Conservation (phyloP, 2,888 invertebrate genomes). For the Lasiommata megera region DNA sequence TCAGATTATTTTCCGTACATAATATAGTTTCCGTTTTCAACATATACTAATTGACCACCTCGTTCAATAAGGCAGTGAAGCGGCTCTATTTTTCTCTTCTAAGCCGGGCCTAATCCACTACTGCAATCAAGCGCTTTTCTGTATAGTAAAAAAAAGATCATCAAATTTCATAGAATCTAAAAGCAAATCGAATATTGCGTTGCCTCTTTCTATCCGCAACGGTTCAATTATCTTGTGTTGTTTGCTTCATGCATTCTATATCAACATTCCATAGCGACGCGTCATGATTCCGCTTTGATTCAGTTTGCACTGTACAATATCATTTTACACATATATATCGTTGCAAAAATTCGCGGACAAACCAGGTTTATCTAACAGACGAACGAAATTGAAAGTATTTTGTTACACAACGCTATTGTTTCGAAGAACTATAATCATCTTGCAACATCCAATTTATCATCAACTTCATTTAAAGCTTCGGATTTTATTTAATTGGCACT, state of each 20-base stretch:
- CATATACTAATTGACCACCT: too few relatives aligned
- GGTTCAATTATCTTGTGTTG: constrained; percentile 41
- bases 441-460: constrained; percentile 4
- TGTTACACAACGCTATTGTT: constrained; percentile 68
- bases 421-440: constrained; percentile 22
- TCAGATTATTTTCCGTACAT: too few relatives aligned
- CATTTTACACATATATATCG: neutral
- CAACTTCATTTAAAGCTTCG: neutral
- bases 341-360: constrained; percentile 4
- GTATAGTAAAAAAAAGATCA: neutral
- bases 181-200: constrained; percentile 32
- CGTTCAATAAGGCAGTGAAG: too few relatives aligned
- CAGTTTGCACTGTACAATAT: constrained; percentile 33
- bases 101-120: too few relatives aligned
- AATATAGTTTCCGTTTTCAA: too few relatives aligned
- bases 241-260: constrained; percentile 62
- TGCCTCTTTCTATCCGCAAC: constrained; percentile 32
- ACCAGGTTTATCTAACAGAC: neutral
- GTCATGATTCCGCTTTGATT: constrained; percentile 54
- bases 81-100: too few relatives aligned
- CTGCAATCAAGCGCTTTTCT: too few relatives aligned
- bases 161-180: neutral
- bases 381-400: constrained; percentile 58
- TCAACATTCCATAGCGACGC: constrained; percentile 68
- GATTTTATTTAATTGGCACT: constrained; percentile 37